Evolutionary conservation across 1,140 invertebrate species (phyloP), one percentile per base, ranked within the genome.

Genomic region (Brachionus koreanus): DNA sequence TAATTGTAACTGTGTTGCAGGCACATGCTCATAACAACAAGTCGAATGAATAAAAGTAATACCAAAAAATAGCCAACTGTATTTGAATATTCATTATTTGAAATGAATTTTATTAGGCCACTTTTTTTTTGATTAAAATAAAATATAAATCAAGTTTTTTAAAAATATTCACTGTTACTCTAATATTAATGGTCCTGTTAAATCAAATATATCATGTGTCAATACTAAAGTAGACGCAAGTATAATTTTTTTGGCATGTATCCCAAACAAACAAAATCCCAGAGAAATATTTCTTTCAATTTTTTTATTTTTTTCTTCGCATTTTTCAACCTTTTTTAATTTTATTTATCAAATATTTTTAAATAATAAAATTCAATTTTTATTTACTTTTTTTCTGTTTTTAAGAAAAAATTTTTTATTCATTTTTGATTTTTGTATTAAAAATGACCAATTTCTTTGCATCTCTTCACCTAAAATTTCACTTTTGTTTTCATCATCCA

Each of bases 41-140:
- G 93, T n/a, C 93, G 92, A 1, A 93, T 82, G 81, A 98, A 92
- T 83, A 99, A 88, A 0, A 89, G 83, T 2, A 91, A 86, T 0
- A 94, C 92, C 88, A 94, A 97, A 5, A 95, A 86, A 84, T 93
- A 93, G 25, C 95, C 96, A 87, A 93, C 93, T 95, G 95, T n/a
- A 5, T 74, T 74, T 16, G 69, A 35, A 25, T 74, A 46, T 29
- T 39, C 25, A 3, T 74, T 23, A 74, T 74, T 39, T 5, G 69
- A 74, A 12, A 74, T n/a, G 25, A 74, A 74, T 23, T 33, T 74
- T 46, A 74, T 74, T 3, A 74, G 12, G 13, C 69, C 69, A 74
- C 69, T 74, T 13, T 29, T 29, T 29, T 29, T 29, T 29, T 29
- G 5, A 23, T n/a, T 12, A 46, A 49, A 10, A 25, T 39, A 39